A percentile compares a stretch with the other conserved stretches of the same genome.
Evolutionary conservation across 1,140 invertebrate genomes (phyloP).

Genomic region (Aleiodes sp.): DNA sequence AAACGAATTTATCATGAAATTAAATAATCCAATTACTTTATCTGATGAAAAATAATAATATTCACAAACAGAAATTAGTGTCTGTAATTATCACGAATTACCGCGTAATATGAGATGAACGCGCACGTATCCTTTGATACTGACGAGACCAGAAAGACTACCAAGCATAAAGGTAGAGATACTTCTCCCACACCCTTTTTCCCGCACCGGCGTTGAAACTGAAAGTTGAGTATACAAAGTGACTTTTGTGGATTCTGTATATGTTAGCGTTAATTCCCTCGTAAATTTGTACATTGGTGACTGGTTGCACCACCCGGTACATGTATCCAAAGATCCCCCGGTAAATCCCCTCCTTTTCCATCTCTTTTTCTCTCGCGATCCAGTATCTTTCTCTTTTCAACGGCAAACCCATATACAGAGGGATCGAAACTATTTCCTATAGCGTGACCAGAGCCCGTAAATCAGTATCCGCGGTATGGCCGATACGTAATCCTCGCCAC

Average conservation of each 20-base stretch:
- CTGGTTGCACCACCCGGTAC: neutral
- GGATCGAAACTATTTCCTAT: conserved; percentile 26
- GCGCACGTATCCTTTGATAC: neutral
- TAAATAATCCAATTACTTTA: neutral
- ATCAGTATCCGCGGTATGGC: conserved; percentile 43
- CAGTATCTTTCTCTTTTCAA: neutral
- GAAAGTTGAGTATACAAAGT: neutral
- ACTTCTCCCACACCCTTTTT: too few relatives aligned
- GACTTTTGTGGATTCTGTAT: neutral
- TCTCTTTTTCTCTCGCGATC: too few relatives aligned
- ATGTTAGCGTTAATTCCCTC: neutral
- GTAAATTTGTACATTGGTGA: neutral
- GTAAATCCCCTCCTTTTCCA: too few relatives aligned
- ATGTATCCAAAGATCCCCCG: neutral
- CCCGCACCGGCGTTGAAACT: too few relatives aligned
- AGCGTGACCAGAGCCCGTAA: conserved; percentile 47
- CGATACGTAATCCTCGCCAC: conserved; percentile 36
- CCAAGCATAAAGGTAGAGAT: neutral
- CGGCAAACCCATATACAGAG: neutral
- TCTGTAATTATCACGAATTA: neutral
- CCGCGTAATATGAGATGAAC: neutral
- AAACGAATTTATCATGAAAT: neutral
- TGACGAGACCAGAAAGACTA: neutral
- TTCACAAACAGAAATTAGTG: too few relatives aligned
- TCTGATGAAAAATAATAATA: neutral